Conservation (phyloP, 2,797 vertebrate species). For the Gymnothorax reevesii region DNA sequence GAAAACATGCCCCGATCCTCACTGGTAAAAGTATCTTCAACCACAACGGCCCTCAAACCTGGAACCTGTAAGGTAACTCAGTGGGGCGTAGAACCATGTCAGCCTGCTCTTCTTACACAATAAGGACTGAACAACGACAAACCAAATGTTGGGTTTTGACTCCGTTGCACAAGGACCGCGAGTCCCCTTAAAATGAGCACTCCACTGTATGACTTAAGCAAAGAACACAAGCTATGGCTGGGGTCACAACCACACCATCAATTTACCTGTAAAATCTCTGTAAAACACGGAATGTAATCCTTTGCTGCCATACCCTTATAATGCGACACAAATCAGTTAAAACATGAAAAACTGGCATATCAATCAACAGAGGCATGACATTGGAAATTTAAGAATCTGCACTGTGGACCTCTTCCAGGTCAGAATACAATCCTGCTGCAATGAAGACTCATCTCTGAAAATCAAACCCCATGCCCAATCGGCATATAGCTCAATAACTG, state of each 20-base stretch:
- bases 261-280: constrained; percentile 7
- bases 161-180: not conserved
- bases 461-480: too few species aligned
- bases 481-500: too few species aligned
- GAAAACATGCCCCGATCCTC: too few species aligned
- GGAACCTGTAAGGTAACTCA: not conserved
- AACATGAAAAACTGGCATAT: not conserved
- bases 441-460: too few species aligned
- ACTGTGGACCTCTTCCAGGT: too few species aligned
- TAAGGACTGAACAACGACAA: not conserved
- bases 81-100: not conserved
- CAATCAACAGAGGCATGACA: not conserved
- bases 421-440: too few species aligned
- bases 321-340: not conserved
- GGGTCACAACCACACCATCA: not conserved
- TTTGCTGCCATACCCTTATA: not conserved
- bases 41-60: not conserved
- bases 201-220: not conserved
- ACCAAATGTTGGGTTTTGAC: not conserved
- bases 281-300: not conserved
- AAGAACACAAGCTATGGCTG: not conserved
- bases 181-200: not conserved
- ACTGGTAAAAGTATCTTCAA: too few species aligned
- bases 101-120: not conserved
- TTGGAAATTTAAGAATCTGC: not conserved